A percentile compares a stretch with the other conserved stretches of the same genome.
These are phyloP conservation scores for Coptodon bakossiorum DNA, from an alignment of 2,113 vertebrate species.

Conservation along the genomic window DNA sequence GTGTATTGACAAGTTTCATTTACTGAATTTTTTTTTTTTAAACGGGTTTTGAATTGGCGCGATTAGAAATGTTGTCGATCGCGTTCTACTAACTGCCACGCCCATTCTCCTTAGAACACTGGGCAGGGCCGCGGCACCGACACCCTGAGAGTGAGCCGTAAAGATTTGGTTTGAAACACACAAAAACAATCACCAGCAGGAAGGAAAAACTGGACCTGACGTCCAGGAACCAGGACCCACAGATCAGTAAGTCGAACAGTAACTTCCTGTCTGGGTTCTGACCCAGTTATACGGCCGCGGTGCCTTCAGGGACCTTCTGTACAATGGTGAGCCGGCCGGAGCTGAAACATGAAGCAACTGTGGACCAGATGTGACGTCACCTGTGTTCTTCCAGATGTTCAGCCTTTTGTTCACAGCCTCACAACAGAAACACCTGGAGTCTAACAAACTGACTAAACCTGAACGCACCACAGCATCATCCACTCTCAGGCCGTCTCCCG, in stretches of 20 bases:
- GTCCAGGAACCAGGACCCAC: not conserved
- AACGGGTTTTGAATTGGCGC: not conserved
- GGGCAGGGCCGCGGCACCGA: rapidly evolving
- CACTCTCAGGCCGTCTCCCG: not conserved
- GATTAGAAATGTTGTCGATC: not conserved
- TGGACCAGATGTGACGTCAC: not conserved
- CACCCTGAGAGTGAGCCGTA: not conserved
- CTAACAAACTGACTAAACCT: not conserved
- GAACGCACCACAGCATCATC: not conserved
- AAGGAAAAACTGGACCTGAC: not conserved
- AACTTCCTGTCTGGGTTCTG: not conserved
- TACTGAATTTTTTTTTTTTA: not conserved
- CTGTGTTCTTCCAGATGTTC: not conserved
- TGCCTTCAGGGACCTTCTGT: not conserved
- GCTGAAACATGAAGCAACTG: not conserved
- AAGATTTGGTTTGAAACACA: not conserved
- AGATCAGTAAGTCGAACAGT: not conserved
- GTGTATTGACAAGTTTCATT: not conserved
- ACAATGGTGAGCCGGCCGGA: not conserved
- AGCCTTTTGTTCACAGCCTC: not conserved
- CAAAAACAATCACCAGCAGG: not conserved
- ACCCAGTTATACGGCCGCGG: not conserved
- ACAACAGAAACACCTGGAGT: not conserved
- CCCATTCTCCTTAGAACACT: not conserved
- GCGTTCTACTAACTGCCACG: not conserved